Evolutionary conservation across 2,797 vertebrate species (phyloP).

Genomic region (Urophycis tenuis): DNA sequence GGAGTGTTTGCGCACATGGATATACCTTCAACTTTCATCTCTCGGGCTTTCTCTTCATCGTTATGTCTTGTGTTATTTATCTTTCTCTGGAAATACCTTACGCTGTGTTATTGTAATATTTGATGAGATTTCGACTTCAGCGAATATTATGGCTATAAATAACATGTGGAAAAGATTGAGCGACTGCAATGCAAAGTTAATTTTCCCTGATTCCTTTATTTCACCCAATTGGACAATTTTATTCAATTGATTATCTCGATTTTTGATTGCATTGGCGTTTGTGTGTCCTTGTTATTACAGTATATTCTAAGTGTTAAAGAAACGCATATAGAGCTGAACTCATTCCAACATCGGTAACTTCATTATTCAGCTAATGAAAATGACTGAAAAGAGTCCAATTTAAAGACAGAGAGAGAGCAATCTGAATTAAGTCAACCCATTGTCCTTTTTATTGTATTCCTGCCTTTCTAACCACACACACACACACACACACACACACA

Average conservation of each 20-base stretch:
- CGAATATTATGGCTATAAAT: not conserved
- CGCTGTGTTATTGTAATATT: not conserved
- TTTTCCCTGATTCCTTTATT: not conserved
- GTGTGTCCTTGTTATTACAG: not conserved
- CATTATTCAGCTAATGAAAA: not conserved
- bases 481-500: conserved; percentile 3
- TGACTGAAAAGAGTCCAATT: not conserved
- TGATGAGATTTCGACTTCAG: not conserved
- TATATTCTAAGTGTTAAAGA: not conserved
- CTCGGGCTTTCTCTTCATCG: not conserved
- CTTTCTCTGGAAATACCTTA: not conserved
- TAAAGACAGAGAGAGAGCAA: not conserved
- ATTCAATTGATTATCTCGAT: not conserved
- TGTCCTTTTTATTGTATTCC: not conserved
- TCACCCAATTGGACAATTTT: not conserved
- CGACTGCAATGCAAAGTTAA: not conserved
- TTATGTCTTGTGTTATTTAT: no score
- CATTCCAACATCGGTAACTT: not conserved
- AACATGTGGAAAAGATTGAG: not conserved
- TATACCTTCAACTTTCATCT: not conserved
- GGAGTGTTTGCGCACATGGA: not conserved
- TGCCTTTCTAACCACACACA: not conserved
- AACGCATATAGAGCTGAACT: not conserved
- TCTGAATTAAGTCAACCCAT: not conserved
- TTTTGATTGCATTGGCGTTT: not conserved